Conservation (phyloP, 2,888 invertebrate species). For the Cosmopolites sordidus region DNA sequence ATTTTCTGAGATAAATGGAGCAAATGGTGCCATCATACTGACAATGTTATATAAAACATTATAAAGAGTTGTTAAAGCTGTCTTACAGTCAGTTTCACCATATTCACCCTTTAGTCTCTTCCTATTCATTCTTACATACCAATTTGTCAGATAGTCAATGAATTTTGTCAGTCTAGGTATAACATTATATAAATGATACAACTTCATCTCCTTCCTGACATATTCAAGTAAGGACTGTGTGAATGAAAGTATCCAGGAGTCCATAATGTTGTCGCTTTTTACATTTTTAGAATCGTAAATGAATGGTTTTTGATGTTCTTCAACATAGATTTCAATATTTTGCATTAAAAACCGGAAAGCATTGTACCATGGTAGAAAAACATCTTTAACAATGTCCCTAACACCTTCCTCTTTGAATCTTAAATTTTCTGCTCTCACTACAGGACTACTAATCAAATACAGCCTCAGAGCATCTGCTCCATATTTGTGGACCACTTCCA, state of each 20-base stretch:
- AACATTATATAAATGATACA: constrained; percentile 92
- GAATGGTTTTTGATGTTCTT: constrained; percentile 51
- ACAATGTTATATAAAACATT: constrained; percentile 84
- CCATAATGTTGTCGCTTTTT: constrained; percentile 75
- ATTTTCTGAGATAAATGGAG: constrained; percentile 91
- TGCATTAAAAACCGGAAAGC: constrained; percentile 91
- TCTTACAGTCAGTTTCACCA: constrained; percentile 73
- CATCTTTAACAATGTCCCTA: constrained; percentile 92
- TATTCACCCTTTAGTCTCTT: constrained; percentile 90
- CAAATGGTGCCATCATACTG: constrained; percentile 94
- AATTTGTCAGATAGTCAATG: constrained; percentile 96
- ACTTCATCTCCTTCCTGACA: constrained; percentile 88
- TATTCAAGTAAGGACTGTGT: constrained; percentile 88
- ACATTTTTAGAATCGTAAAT: constrained; percentile 43
- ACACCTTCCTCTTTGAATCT: constrained; percentile 97
- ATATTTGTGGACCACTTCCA: constrained; percentile 84
- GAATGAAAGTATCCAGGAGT: constrained; percentile 94
- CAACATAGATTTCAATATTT: constrained; percentile 79
- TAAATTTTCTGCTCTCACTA: constrained; percentile 94
- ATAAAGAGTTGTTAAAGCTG: constrained; percentile 83
- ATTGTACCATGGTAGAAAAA: constrained; percentile 96
- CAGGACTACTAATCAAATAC: constrained; percentile 96
- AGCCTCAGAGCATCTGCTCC: constrained; percentile 95
- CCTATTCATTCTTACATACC: constrained; percentile 97
- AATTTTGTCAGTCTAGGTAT: constrained; percentile 91